Percentiles rank a stretch among this genome's conserved stretches.
Conservation (phyloP, 2,113 vertebrate genomes). For the Malurus elegans region DNA sequence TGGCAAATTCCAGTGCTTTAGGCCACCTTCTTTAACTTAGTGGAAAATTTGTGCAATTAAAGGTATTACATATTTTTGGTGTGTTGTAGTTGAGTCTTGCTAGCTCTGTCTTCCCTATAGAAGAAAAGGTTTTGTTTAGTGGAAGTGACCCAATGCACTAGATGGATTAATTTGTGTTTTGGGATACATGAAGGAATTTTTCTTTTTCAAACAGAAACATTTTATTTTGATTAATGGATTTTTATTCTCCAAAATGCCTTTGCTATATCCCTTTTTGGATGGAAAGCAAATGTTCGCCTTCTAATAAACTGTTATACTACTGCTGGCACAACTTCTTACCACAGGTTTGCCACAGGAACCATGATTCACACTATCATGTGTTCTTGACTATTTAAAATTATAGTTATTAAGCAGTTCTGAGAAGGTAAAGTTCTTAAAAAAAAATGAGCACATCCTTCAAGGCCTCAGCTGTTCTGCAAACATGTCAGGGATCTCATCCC, state of each 20-base stretch:
- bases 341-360: conserved; percentile 55
- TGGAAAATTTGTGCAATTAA: conserved; percentile 6
- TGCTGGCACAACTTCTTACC: conserved; percentile 28
- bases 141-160: neutral
- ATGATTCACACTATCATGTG: conserved; percentile 54
- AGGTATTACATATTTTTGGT: neutral
- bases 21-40: neutral
- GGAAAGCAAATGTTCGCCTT: neutral
- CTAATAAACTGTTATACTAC: conserved; percentile 46
- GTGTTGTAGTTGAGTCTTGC: neutral
- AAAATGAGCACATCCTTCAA: neutral
- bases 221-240: conserved; percentile 5
- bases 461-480: neutral
- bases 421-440: conserved; percentile 10
- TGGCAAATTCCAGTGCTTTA: neutral
- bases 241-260: conserved; percentile 19
- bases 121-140: neutral
- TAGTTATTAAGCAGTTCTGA: conserved; percentile 44
- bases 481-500: neutral
- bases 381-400: conserved; percentile 25
- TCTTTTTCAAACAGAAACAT: conserved; percentile 22
- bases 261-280: conserved; percentile 15
- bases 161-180: neutral
- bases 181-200: neutral
- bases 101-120: neutral